Percentiles rank a stretch among this genome's conserved stretches.
Evolutionary conservation across 2,113 vertebrate species (phyloP).

Genomic region (Paradoxurus hermaphroditus): DNA sequence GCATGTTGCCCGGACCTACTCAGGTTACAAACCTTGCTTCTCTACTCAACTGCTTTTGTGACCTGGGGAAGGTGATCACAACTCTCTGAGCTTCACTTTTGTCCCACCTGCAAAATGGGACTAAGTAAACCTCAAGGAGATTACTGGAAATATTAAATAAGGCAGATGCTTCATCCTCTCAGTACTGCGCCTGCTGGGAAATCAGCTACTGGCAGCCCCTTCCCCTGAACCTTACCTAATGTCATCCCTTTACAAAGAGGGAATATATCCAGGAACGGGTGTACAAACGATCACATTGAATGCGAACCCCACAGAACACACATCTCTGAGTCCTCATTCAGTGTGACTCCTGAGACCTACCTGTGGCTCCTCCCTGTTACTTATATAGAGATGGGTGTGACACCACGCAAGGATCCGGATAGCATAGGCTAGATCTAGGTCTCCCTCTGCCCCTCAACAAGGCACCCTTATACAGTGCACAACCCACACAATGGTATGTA

Average conservation of each 20-base stretch:
- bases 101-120: not conserved
- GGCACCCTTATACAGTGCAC: not conserved
- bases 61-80: not conserved
- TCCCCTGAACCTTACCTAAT: not conserved
- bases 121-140: not conserved
- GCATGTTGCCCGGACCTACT: accelerated
- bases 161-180: not conserved
- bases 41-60: not conserved
- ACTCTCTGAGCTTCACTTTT: not conserved
- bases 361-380: not conserved
- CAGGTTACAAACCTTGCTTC: not conserved
- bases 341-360: not conserved
- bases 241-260: not conserved
- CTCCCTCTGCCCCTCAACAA: not conserved
- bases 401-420: accelerated
- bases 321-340: not conserved
- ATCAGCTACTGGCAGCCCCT: accelerated
- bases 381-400: not conserved
- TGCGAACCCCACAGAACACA: not conserved
- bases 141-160: not conserved
- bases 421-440: not conserved
- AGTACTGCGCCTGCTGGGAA: not conserved
- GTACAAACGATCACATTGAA: not conserved
- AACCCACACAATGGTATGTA: not conserved
- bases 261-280: not conserved